These are phyloP conservation scores for Onychomys torridus DNA, from an alignment of 2,797 vertebrate genomes.

Conservation along the genomic window DNA sequence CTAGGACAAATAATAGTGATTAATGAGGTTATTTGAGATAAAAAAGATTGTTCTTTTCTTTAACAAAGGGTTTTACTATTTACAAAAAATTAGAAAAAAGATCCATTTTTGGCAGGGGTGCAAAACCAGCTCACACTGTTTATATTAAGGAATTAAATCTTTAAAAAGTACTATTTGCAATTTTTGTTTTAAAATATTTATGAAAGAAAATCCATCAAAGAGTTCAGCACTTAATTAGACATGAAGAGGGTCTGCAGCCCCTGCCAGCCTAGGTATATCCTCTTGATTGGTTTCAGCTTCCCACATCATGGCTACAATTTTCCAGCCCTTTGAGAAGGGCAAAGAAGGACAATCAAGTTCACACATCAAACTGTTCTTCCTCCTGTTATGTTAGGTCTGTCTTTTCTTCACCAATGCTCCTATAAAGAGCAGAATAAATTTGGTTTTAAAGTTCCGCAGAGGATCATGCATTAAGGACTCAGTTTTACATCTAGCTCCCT, in stretches of 20 bases:
- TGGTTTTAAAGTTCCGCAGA: background rate
- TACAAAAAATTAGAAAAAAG: background rate
- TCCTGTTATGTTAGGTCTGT: background rate
- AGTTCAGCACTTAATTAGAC: background rate
- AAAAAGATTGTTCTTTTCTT: background rate
- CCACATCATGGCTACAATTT: background rate
- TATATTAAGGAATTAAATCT: background rate
- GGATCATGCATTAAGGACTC: background rate
- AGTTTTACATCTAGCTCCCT: background rate
- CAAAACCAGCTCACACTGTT: background rate
- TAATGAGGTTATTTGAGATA: background rate
- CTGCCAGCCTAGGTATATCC: background rate
- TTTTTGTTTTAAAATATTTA: background rate
- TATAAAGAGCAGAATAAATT: background rate
- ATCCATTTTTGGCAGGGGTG: fast-evolving
- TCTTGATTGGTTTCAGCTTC: background rate
- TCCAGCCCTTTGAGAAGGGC: background rate
- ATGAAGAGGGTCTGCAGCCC: background rate
- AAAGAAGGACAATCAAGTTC: background rate
- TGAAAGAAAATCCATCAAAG: background rate
- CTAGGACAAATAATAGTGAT: background rate
- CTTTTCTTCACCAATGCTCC: background rate
- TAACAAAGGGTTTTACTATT: background rate
- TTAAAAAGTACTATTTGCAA: background rate
- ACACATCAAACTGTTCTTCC: background rate